phyloP scores from a whole-genome alignment of 2,888 invertebrate genomes.

The Synergus gifuensis region DNA sequence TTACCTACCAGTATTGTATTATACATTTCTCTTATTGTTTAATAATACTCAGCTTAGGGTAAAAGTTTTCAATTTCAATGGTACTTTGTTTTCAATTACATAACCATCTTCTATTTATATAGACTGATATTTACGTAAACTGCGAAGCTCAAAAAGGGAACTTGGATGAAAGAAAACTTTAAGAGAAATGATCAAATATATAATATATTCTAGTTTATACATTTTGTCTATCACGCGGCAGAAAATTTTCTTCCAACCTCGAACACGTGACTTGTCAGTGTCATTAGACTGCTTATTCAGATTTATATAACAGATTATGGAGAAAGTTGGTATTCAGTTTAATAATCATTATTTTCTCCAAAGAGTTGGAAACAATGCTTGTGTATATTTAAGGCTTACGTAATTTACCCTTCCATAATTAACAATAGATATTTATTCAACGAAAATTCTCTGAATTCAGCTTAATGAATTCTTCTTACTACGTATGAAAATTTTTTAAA shows the following conservation, averaged over 20 bases:
- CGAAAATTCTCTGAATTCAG: too few relatives aligned
- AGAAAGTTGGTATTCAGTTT: background rate
- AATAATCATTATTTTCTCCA: background rate
- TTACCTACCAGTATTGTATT: background rate
- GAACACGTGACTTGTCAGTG: background rate
- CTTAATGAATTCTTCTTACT: too few relatives aligned
- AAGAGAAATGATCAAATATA: background rate
- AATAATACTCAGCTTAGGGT: background rate
- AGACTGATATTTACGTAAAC: background rate
- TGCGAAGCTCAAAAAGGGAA: background rate
- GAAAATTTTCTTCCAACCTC: background rate
- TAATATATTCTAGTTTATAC: background rate
- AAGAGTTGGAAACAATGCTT: background rate
- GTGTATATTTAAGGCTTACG: background rate
- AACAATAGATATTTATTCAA: background rate
- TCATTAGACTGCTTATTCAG: background rate
- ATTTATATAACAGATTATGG: background rate
- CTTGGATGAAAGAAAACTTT: background rate
- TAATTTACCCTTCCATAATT: background rate
- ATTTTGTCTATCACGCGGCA: background rate
- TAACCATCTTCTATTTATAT: background rate
- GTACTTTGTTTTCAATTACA: background rate
- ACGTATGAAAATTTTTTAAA: too few relatives aligned
- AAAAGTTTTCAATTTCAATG: background rate
- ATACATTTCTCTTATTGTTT: background rate